These are phyloP conservation scores for Andrena trimmerana DNA, from an alignment of 2,888 invertebrate genomes.

Conservation along the genomic window DNA sequence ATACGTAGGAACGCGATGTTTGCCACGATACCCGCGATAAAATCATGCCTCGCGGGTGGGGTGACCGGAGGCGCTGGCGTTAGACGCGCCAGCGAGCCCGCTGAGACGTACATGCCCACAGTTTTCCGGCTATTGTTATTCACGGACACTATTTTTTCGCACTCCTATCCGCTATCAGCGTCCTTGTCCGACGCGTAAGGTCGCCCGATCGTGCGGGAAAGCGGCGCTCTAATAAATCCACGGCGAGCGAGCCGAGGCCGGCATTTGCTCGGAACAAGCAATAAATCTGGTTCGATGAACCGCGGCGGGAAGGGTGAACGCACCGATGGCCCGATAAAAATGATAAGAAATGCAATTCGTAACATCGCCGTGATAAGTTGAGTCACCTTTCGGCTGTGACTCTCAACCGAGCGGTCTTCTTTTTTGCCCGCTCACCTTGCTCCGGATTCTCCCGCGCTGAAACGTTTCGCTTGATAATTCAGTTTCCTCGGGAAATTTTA, in stretches of 20 bases:
- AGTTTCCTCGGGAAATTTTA: background rate
- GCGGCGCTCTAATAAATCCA: constrained; percentile 31
- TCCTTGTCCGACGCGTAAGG: constrained; percentile 8
- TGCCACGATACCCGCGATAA: background rate
- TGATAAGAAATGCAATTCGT: constrained; percentile 73
- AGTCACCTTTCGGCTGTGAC: constrained; percentile 62
- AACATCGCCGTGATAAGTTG: constrained; percentile 70
- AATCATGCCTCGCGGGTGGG: background rate
- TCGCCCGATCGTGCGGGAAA: background rate
- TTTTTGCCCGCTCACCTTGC: constrained; percentile 1
- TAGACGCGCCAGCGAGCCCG: background rate
- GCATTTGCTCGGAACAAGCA: constrained; percentile 53
- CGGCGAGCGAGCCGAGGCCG: background rate
- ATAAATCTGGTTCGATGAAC: constrained; percentile 72
- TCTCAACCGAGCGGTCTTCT: constrained; percentile 36
- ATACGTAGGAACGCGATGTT: background rate
- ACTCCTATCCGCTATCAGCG: constrained; percentile 32
- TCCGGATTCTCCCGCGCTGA: background rate
- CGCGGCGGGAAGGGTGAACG: constrained; percentile 61
- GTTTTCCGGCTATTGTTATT: constrained; percentile 60
- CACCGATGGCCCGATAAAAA: constrained; percentile 69
- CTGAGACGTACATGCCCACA: constrained; percentile 20
- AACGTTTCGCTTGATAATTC: background rate
- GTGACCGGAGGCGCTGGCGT: background rate
- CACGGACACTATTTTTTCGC: constrained; percentile 6